Conservation (phyloP, 1,140 invertebrate genomes). For the Kradibia gibbosae region DNA sequence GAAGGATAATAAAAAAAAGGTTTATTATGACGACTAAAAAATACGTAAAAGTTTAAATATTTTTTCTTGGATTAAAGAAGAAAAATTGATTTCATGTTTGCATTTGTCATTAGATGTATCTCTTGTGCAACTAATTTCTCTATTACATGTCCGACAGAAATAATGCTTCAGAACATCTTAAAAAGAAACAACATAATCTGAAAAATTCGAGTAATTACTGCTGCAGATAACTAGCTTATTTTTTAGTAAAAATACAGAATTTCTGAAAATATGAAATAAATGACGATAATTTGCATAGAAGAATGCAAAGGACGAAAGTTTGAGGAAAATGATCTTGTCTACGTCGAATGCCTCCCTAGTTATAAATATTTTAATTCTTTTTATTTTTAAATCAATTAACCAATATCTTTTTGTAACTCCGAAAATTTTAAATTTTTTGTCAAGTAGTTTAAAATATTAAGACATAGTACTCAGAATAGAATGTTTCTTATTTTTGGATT, state of each 20-base stretch:
- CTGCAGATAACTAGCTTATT: too few species aligned
- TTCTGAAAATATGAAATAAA: neutral
- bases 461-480: too few species aligned
- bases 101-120: too few species aligned
- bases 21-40: too few species aligned
- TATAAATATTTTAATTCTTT: neutral
- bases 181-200: neutral
- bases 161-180: too few species aligned
- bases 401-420: neutral
- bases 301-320: neutral
- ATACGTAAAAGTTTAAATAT: too few species aligned
- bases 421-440: neutral
- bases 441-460: too few species aligned
- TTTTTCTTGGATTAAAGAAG: too few species aligned
- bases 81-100: neutral
- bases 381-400: conserved; percentile 24
- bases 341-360: neutral
- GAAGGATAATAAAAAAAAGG: too few species aligned
- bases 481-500: too few species aligned
- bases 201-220: neutral
- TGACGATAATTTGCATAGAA: neutral
- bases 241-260: neutral
- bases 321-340: conserved; percentile 35
- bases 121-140: too few species aligned
- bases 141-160: too few species aligned